Evolutionary conservation across 92 coral and sea anemone species (phyloP).

Genomic region (Bergia sp.): DNA sequence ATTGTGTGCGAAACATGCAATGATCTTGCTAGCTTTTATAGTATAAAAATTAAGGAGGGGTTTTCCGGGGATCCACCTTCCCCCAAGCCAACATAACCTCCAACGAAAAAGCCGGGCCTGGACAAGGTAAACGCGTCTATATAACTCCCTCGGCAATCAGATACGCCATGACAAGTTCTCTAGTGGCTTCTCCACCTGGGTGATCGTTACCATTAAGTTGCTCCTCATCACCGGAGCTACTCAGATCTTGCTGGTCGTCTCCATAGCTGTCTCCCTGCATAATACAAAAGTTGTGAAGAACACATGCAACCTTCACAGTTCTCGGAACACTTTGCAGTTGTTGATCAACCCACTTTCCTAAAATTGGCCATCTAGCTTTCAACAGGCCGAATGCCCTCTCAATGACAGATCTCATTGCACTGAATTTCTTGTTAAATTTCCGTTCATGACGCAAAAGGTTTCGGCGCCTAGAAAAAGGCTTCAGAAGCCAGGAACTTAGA

Average conservation of each 20-base stretch:
- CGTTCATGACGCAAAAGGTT: constrained; percentile 15
- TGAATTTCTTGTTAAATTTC: constrained; percentile 22
- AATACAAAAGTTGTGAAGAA: constrained; percentile 17
- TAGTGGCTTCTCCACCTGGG: constrained; percentile 16
- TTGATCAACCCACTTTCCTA: constrained; percentile 7
- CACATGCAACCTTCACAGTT: constrained; percentile 18
- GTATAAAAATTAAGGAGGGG: background rate
- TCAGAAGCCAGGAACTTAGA: constrained; percentile 32
- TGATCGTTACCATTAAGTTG: background rate
- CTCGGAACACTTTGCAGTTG: background rate
- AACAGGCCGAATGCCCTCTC: constrained; percentile 30
- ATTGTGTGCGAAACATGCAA: constrained; percentile 18
- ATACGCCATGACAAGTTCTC: constrained; percentile 26
- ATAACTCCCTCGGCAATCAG: constrained; percentile 21
- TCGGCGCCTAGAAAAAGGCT: constrained; percentile 16
- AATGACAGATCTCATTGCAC: constrained; percentile 14
- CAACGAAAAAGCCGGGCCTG: constrained; percentile 3
- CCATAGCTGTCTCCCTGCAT: constrained; percentile 16
- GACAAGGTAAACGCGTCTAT: constrained; percentile 1
- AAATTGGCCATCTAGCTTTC: constrained; percentile 23
- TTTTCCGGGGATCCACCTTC: background rate
- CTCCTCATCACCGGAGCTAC: background rate
- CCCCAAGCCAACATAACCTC: background rate
- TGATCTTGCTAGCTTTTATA: background rate
- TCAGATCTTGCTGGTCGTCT: constrained; percentile 7